A percentile compares a stretch with the other conserved stretches of the same genome.
These are phyloP conservation scores for Oncorhynchus nerka DNA, from an alignment of 2,113 vertebrate species.

Conservation along the genomic window DNA sequence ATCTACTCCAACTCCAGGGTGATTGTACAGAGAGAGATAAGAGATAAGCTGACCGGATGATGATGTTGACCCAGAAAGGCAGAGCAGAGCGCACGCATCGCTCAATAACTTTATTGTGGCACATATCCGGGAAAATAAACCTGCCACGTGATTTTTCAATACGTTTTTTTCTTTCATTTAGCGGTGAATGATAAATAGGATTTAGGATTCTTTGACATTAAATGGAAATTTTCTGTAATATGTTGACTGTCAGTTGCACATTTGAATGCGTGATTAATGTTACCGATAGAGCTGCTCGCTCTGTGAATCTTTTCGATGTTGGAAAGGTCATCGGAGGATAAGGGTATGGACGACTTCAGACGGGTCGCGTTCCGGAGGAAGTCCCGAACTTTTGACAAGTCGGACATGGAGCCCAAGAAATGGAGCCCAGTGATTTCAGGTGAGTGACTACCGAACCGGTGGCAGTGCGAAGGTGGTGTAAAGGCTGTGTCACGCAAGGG, in stretches of 20 bases:
- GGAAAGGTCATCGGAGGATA: constrained; percentile 4
- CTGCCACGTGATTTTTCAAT: background rate
- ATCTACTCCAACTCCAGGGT: background rate
- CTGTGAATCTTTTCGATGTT: constrained; percentile 38
- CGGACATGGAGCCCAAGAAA: background rate
- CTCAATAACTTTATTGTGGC: background rate
- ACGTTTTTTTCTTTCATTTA: background rate
- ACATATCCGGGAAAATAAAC: background rate
- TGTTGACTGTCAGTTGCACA: background rate
- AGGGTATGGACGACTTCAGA: constrained; percentile 58
- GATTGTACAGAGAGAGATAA: background rate
- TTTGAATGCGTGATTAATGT: background rate
- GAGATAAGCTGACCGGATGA: background rate
- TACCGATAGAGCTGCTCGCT: background rate
- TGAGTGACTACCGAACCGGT: constrained; percentile 9
- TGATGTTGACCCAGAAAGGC: background rate
- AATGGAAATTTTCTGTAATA: background rate
- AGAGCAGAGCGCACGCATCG: background rate
- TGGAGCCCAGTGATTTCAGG: constrained; percentile 22
- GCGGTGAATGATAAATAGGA: background rate
- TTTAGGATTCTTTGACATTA: background rate
- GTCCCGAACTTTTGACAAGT: constrained; percentile 27
- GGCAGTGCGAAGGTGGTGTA: too few relatives aligned
- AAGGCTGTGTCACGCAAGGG: too few relatives aligned
- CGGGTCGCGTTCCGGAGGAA: constrained; percentile 65